These are phyloP conservation scores for Daktulosphaira vitifoliae DNA, from an alignment of 1,140 invertebrate genomes.

Conservation along the genomic window DNA sequence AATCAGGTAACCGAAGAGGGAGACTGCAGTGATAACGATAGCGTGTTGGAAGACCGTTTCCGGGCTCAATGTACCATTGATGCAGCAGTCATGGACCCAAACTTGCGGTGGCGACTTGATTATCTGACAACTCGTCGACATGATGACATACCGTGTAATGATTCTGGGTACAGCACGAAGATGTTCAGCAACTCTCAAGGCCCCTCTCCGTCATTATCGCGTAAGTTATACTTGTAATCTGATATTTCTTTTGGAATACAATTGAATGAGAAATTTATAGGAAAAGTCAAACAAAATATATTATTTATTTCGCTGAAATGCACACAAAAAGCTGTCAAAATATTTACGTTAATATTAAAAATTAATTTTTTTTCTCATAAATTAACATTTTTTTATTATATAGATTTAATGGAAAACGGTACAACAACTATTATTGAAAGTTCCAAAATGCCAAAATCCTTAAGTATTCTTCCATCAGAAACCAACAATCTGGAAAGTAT, in stretches of 20 bases:
- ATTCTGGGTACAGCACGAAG: constrained; percentile 68
- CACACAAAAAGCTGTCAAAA: too few species aligned
- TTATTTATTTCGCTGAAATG: too few species aligned
- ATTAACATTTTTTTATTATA: too few species aligned
- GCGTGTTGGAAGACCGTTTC: constrained; percentile 47
- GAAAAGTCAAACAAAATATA: too few species aligned
- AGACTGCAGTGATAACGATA: constrained; percentile 58
- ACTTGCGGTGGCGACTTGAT: constrained; percentile 39
- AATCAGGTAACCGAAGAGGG: constrained; percentile 56
- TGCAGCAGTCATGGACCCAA: constrained; percentile 22
- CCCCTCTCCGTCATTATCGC: constrained; percentile 63
- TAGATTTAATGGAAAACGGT: constrained; percentile 22
- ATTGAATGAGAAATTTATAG: too few species aligned
- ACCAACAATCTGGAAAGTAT: constrained; percentile 26
- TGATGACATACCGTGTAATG: constrained; percentile 40
- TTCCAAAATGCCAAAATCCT: constrained; percentile 21
- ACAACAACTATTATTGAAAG: background rate
- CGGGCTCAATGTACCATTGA: constrained; percentile 25
- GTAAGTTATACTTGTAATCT: constrained; percentile 42
- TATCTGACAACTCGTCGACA: constrained; percentile 14
- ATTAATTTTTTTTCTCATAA: too few species aligned
- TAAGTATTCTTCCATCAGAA: constrained; percentile 14
- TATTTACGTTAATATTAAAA: too few species aligned
- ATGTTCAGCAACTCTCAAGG: constrained; percentile 68
- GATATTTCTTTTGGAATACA: constrained; percentile 2